Evolutionary conservation across 2,113 vertebrate genomes (phyloP), one percentile per base, ranked within the genome.

Genomic region (Erythrolamprus reginae): DNA sequence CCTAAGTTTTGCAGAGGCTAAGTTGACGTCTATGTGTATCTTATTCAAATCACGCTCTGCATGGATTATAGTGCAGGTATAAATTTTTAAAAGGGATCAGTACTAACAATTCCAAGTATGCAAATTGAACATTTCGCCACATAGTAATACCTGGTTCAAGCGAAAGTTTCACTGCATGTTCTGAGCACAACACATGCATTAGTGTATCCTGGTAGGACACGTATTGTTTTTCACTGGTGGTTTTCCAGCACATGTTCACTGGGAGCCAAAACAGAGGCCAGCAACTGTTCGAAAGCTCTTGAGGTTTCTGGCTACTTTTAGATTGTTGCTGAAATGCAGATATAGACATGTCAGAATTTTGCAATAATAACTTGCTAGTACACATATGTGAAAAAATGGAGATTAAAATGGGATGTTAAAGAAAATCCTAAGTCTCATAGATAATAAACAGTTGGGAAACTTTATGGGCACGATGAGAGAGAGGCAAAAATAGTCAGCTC

Each of bases 21-120:
- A 84, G 77, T 98, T 97, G 55, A 98, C 61, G 56, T 98, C 97
- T 91, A 98, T 42, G 88, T 96, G 94, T 50, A 98, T 94, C 96
- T 96, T 98, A 91, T 98, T 97, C 90, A 98, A 90, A 2, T 70
- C 91, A 93, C 93, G 92, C 52, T 94, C 97, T 95, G 96, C 95
- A 51, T 87, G 84, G 95, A 89, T 94, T 96, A 83, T 23, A 95
- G 84, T 92, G 5, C 88, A 88, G 23, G 61, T 19, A 83, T 50
- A 91, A 33, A 1, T 0, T 0, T 95, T 93, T 95, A 92, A 92
- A 77, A 45, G 91, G n/a, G 52, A 42, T 82, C 2, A 88, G 13
- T 19, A 45, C 10, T 0, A 58, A 45, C 84, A 28, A 70, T 1
- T 0, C 19, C 38, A 91, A 82, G 53, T 21, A 38, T 10, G 51